Base-by-base conservation (phyloP, 2,888 invertebrate genomes). In the Campoplex nolae region DNA sequence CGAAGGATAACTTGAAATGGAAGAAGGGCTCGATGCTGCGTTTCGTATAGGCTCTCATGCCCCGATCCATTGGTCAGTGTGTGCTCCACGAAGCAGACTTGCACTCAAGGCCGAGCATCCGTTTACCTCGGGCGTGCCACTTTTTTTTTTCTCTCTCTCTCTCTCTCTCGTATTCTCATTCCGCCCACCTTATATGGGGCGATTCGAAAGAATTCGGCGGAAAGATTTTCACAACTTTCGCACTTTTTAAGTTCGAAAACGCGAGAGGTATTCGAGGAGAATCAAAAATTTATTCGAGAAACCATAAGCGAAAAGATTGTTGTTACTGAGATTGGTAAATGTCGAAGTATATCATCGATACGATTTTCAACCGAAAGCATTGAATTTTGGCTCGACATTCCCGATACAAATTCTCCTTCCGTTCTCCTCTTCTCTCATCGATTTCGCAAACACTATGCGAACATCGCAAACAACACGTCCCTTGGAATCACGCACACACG, bases 91-190 rank as follows among this genome's bases (percentile, higher is more conserved):
- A 89, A 84, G 79, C 79, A 84, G 86, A 86, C 88, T 90, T 85
- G 90, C 92, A 42, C 88, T 91, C 92, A 92, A 92, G 92, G 92
- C 90, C 92, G 89, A 89, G 90, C 91, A 92, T 92, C 91, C 92
- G 90, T 92, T 92, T 90, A 91, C 92, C 92, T 92, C 92, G 89
- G 88, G 84, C 89, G 88, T 90, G 89, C 91, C 90, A 89, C 89
- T 84, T 87, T 89, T 84, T 87, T 87, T 23, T 23, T 23, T 23
- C 23, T 23, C 23, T 23, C 23, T 23, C 23, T 23, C 23, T 23
- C 89, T 86, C n/a, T 38, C 38, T 45, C 54, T 35, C 78, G 86
- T 85, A 85, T 87, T 90, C 88, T 73, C 68, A 62, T 56, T 68
- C 56, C 78, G 58, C 81, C 65, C 80, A 56, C 62, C 32, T 28